Evolutionary conservation across 2,888 invertebrate species (phyloP), one percentile per base, ranked within the genome.

Genomic region (Patella ulyssiponensis): DNA sequence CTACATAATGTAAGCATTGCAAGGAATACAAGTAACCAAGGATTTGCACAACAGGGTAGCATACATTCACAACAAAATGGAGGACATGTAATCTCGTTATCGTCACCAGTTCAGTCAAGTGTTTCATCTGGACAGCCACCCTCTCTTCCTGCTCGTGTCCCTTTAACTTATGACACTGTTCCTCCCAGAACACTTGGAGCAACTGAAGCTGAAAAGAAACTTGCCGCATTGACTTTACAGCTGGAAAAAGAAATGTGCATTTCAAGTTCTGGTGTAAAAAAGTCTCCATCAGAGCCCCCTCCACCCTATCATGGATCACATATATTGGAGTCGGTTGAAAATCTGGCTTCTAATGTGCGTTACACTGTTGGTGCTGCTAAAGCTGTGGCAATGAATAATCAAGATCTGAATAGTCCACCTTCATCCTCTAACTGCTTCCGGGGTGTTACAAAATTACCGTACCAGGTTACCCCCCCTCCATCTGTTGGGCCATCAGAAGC

Each of bases 301-400:
- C 91, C 90, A 17, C 91, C 91, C 9, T 91, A 91, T 80, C 89
- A 90, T 82, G 91, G 91, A 23, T 89, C 90, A 11, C 90, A 91
- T 81, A 89, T 88, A 79, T 89, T 90, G 12, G 86, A 89, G 78
- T 83, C 44, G 1, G 44, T 44, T 44, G 9, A 44, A 44, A 44
- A 44, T 9, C 44, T 44, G 44, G 44, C 44, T 44, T 44, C 44
- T 9, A 44, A 44, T 44, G 44, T 44, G 7, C 56, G 69, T 56
- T 77, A 71, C 70, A 56, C 78, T 44, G 69, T 7, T 33, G 70
- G 71, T 51, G 74, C 71, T 71, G 44, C 15, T 51, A 44, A n/a
- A 69, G 51, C 27, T 44, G 53, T 9, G 52, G 27, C 33, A 52
- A 20, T 71, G 69, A 33, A 76, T 78, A 58, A 77, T 71, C 56